phyloP scores from a whole-genome alignment of 2,888 invertebrate species.

The Drosophila phalerata region DNA sequence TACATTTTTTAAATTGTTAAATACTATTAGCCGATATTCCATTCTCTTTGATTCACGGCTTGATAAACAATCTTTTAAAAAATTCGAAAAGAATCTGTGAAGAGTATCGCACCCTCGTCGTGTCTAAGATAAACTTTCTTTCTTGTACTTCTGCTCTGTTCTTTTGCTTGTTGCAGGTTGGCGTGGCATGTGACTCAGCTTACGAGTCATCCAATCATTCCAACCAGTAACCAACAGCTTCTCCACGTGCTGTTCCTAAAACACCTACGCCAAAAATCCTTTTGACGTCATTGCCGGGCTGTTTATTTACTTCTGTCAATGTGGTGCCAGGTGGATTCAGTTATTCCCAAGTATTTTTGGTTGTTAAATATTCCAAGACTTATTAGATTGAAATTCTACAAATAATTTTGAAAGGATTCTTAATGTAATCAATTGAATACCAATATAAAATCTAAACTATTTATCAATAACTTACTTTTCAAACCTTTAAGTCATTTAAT shows the following conservation, averaged over 20 bases:
- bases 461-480: not conserved
- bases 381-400: not conserved
- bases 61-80: not conserved
- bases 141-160: not conserved
- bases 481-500: not conserved
- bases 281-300: conserved; percentile 66
- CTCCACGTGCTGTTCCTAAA: conserved; percentile 58
- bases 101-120: not conserved
- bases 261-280: conserved; percentile 73
- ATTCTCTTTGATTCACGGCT: not conserved
- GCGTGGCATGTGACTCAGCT: conserved; percentile 59
- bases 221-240: conserved; percentile 32
- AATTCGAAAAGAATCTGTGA: no score
- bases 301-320: conserved; percentile 17
- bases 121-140: no score
- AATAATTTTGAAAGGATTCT: not conserved
- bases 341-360: conserved; percentile 1
- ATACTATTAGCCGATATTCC: not conserved
- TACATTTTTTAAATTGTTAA: no score
- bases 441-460: not conserved
- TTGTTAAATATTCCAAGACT: not conserved
- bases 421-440: not conserved
- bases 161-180: conserved; percentile 21
- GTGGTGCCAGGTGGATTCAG: conserved; percentile 9
- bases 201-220: conserved; percentile 30